phyloP scores from a whole-genome alignment of 2,797 vertebrate species.

The Chaunax sp. region DNA sequence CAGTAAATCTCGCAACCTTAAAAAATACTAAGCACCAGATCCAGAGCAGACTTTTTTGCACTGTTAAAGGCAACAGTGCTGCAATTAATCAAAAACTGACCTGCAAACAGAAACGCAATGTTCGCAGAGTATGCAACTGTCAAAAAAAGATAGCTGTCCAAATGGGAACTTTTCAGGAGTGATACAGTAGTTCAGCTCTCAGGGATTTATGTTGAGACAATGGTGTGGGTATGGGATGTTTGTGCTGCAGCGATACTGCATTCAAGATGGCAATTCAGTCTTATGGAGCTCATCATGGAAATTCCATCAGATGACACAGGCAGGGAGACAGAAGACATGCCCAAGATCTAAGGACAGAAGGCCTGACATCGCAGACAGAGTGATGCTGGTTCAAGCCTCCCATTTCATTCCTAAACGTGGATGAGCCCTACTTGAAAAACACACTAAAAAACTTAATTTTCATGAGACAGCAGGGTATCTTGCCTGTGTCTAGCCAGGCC shows the following conservation, averaged over 20 bases:
- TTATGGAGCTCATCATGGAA: slow-evolving; percentile 72
- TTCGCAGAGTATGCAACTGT: slow-evolving; percentile 64
- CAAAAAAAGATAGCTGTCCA: slow-evolving; percentile 58
- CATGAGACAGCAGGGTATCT: slow-evolving; percentile 55
- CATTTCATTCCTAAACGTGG: slow-evolving; percentile 75
- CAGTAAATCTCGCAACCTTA: slow-evolving; percentile 78
- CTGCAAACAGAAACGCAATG: slow-evolving; percentile 68
- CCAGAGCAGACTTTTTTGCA: slow-evolving; percentile 57
- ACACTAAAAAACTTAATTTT: slow-evolving; percentile 60
- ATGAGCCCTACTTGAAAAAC: slow-evolving; percentile 57
- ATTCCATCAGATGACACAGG: slow-evolving; percentile 65
- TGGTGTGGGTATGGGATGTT: slow-evolving; percentile 48
- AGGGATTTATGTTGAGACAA: slow-evolving; percentile 37
- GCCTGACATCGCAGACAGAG: slow-evolving; percentile 64
- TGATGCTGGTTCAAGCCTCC: slow-evolving; percentile 45
- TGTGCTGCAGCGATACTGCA: slow-evolving; percentile 33
- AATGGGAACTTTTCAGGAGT: slow-evolving; percentile 61
- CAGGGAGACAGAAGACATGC: slow-evolving; percentile 48
- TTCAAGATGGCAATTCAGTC: slow-evolving; percentile 61
- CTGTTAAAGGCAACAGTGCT: slow-evolving; percentile 65
- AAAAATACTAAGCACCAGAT: slow-evolving; percentile 81
- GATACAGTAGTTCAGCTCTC: slow-evolving; percentile 42
- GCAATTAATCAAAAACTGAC: slow-evolving; percentile 65
- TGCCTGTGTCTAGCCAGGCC: slow-evolving; percentile 15
- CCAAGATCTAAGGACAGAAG: slow-evolving; percentile 66